Conservation (phyloP, 2,888 invertebrate genomes). For the Philopedon plagiatum region DNA sequence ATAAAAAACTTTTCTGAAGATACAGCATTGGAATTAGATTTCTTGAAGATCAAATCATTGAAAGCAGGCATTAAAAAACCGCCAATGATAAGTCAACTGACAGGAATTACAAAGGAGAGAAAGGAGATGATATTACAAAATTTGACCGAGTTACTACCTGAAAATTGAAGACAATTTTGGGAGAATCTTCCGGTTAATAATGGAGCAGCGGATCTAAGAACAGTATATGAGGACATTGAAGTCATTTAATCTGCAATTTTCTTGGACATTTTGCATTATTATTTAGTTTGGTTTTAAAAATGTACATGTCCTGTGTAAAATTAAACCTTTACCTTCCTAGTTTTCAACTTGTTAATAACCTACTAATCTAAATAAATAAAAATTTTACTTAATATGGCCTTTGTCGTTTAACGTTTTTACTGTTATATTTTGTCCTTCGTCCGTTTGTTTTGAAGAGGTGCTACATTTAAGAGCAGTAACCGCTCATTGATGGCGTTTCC, state of each 20-base stretch:
- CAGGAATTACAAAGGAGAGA: not conserved
- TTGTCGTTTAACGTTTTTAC: not conserved
- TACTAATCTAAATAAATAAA: not conserved
- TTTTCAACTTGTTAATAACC: not conserved
- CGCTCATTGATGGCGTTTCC: too few relatives aligned
- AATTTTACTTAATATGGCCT: not conserved
- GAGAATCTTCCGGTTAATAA: not conserved
- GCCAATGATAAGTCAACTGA: not conserved
- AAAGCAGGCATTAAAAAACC: not conserved
- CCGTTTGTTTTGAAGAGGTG: not conserved
- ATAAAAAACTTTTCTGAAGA: too few relatives aligned
- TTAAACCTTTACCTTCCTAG: not conserved
- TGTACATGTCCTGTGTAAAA: not conserved
- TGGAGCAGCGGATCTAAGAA: too few relatives aligned
- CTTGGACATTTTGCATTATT: not conserved
- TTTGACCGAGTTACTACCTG: not conserved
- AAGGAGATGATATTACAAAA: not conserved
- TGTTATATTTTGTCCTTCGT: not conserved
- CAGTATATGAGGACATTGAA: too few relatives aligned
- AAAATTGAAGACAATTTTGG: not conserved
- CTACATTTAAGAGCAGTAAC: too few relatives aligned
- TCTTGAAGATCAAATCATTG: not conserved
- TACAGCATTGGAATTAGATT: not conserved
- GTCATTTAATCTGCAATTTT: too few relatives aligned
- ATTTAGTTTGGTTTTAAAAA: not conserved